Conservation (phyloP, 1,140 invertebrate genomes). For the Drosophila nebulosa region DNA sequence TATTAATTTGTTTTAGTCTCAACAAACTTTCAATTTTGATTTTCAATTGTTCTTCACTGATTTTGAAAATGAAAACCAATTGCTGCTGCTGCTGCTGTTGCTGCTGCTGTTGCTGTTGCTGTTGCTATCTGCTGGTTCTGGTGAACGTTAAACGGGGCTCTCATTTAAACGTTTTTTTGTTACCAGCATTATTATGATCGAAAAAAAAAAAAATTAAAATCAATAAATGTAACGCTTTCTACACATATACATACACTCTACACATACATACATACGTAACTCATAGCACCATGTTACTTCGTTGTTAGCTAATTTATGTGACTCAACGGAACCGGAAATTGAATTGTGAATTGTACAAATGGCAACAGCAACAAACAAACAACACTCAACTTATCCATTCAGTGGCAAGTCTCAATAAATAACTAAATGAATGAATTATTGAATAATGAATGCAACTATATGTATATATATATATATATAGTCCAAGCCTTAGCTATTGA, state of each 20-base stretch:
- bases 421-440: background rate
- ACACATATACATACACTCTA: background rate
- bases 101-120: no score
- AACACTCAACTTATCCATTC: slow-evolving; percentile 23
- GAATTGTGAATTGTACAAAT: background rate
- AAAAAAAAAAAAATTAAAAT: slow-evolving; percentile 20
- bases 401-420: slow-evolving; percentile 20
- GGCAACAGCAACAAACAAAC: background rate
- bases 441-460: background rate
- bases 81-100: background rate
- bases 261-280: slow-evolving; percentile 41
- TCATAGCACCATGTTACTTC: slow-evolving; percentile 79
- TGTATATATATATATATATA: no score
- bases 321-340: slow-evolving; percentile 7
- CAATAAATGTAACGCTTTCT: slow-evolving; percentile 15
- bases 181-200: slow-evolving; percentile 31
- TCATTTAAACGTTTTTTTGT: slow-evolving; percentile 74
- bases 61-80: slow-evolving; percentile 1
- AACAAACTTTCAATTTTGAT: slow-evolving; percentile 29
- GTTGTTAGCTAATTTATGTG: slow-evolving; percentile 61
- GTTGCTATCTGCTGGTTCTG: slow-evolving; percentile 15
- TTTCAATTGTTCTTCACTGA: background rate
- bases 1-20: slow-evolving; percentile 9
- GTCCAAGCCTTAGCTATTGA: slow-evolving; percentile 48
- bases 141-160: slow-evolving; percentile 77